These are phyloP conservation scores for Pandemis cinnamomeana DNA, from an alignment of 2,888 invertebrate genomes.

Conservation along the genomic window DNA sequence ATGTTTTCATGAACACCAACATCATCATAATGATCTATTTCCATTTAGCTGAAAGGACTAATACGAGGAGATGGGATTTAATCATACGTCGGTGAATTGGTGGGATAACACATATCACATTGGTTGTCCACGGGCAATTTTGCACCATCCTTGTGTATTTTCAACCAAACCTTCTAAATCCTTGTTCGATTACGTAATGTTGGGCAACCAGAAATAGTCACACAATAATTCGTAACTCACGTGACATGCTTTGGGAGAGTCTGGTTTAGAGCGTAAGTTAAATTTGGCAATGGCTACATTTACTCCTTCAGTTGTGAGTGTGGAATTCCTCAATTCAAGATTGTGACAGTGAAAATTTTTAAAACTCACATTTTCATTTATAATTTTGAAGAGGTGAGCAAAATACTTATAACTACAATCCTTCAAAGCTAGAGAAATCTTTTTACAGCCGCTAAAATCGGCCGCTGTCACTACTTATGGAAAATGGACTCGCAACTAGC, in stretches of 20 bases:
- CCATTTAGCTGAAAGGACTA: slow-evolving; percentile 11
- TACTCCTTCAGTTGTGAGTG: slow-evolving; percentile 5
- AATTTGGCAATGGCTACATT: slow-evolving; percentile 19
- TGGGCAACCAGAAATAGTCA: slow-evolving; percentile 7
- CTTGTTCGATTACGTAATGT: slow-evolving; percentile 17
- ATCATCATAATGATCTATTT: background rate
- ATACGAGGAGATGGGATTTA: slow-evolving; percentile 2
- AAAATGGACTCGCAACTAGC: background rate
- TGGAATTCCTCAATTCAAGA: background rate
- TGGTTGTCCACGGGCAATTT: background rate
- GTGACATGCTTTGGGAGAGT: background rate
- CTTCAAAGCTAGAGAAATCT: slow-evolving; percentile 10
- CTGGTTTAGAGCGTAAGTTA: slow-evolving; percentile 9
- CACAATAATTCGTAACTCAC: slow-evolving; percentile 13
- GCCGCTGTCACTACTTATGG: too few species aligned
- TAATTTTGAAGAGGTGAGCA: slow-evolving; percentile 8
- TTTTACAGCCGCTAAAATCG: too few species aligned
- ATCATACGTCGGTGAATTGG: slow-evolving; percentile 14
- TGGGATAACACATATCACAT: slow-evolving; percentile 11
- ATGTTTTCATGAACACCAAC: background rate
- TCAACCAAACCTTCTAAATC: slow-evolving; percentile 15
- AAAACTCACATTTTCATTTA: slow-evolving; percentile 10
- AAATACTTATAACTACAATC: slow-evolving; percentile 5
- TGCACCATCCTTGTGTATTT: slow-evolving; percentile 4
- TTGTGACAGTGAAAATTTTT: slow-evolving; percentile 15